A percentile compares a stretch with the other conserved stretches of the same genome.
These are phyloP conservation scores for Theocolax elegans DNA, from an alignment of 1,140 invertebrate genomes.

Conservation along the genomic window DNA sequence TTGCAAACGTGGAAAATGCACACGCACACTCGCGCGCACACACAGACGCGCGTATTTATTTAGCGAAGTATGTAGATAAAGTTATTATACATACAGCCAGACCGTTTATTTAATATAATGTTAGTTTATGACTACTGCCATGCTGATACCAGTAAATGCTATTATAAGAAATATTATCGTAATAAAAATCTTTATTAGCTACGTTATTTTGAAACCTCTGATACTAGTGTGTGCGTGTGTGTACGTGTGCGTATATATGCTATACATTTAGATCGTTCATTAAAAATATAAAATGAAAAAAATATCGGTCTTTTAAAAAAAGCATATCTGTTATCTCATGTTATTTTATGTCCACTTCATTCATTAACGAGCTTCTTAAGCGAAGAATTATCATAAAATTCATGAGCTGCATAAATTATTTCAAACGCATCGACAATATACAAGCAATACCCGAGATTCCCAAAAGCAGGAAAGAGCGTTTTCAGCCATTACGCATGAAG, in stretches of 20 bases:
- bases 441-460: slow-evolving; percentile 20
- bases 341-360: slow-evolving; percentile 39
- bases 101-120: slow-evolving; percentile 34
- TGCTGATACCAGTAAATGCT: slow-evolving; percentile 12
- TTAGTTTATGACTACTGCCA: slow-evolving; percentile 17
- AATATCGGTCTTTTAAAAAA: background rate
- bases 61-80: no score
- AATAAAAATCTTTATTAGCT: slow-evolving; percentile 33
- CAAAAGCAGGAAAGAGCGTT: slow-evolving; percentile 30
- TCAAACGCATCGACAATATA: slow-evolving; percentile 27
- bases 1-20: background rate
- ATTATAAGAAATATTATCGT: slow-evolving; percentile 32
- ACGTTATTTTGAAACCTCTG: slow-evolving; percentile 10
- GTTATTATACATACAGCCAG: slow-evolving; percentile 12
- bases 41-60: background rate
- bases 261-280: slow-evolving; percentile 28
- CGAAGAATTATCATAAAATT: slow-evolving; percentile 41
- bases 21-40: no score
- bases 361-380: slow-evolving; percentile 37
- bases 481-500: slow-evolving; percentile 25
- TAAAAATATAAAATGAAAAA: slow-evolving; percentile 22
- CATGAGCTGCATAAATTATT: slow-evolving; percentile 38
- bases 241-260: no score
- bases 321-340: slow-evolving; percentile 33
- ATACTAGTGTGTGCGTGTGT: no score